A percentile compares a stretch with the other conserved stretches of the same genome.
Evolutionary conservation across 2,888 invertebrate species (phyloP).

Genomic region (Criorhina ranunculi): DNA sequence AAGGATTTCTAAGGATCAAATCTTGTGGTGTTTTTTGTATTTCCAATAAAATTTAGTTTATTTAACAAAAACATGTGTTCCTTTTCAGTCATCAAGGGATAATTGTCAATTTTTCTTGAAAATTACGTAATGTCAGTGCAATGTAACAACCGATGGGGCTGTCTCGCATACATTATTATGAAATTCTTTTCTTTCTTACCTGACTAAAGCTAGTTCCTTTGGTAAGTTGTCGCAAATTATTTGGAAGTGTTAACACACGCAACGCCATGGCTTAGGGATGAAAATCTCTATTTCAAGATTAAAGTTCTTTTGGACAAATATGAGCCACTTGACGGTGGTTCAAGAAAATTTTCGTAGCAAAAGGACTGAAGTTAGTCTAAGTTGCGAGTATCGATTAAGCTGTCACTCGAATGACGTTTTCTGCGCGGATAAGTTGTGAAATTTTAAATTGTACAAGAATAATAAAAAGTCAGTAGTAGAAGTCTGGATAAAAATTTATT

Average conservation of each 20-base stretch:
- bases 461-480: neutral
- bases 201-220: conserved; percentile 82
- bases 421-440: neutral
- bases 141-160: conserved; percentile 19
- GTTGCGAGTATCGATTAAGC: conserved; percentile 17
- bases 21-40: neutral
- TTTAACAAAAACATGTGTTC: conserved; percentile 23
- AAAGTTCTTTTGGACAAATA: conserved; percentile 59
- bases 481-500: neutral
- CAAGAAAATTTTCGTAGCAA: conserved; percentile 66
- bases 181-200: conserved; percentile 79
- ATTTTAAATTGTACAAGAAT: conserved; percentile 9
- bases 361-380: conserved; percentile 59
- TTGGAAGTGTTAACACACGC: conserved; percentile 83
- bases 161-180: conserved; percentile 44
- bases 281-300: conserved; percentile 60
- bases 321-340: conserved; percentile 60
- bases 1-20: neutral
- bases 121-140: conserved; percentile 83
- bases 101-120: conserved; percentile 67
- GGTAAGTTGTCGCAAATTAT: conserved; percentile 82
- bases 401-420: conserved; percentile 41
- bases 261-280: conserved; percentile 82
- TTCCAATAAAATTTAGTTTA: neutral
- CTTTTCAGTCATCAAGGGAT: conserved; percentile 8